Conservation (phyloP, 64 coral and sea anemone species). For the Pachyseris speciosa region DNA sequence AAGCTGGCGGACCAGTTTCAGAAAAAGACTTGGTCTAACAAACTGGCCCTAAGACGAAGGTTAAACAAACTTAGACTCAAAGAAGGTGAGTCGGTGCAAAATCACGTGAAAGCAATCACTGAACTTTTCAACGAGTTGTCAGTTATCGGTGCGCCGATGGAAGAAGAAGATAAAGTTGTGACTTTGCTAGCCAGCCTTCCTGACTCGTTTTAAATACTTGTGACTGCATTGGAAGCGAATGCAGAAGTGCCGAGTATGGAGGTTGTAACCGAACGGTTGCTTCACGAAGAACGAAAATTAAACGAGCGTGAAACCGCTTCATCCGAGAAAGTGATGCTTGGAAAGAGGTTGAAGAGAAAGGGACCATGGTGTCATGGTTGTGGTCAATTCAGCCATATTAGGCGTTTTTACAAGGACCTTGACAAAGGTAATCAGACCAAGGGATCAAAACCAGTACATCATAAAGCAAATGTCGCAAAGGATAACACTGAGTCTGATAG, state of each 20-base stretch:
- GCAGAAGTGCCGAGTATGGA: constrained; percentile 59
- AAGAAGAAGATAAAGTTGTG: constrained; percentile 77
- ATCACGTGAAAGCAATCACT: constrained; percentile 49
- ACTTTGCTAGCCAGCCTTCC: constrained; percentile 61
- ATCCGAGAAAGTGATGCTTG: too few species aligned
- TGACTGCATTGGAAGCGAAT: constrained; percentile 78
- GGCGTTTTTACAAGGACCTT: too few species aligned
- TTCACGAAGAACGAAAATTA: too few species aligned
- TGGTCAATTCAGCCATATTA: too few species aligned
- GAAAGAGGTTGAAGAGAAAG: too few species aligned
- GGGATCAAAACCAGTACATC: too few species aligned
- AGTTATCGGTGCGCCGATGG: constrained; percentile 49
- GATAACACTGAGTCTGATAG: too few species aligned
- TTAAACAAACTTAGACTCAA: constrained; percentile 48
- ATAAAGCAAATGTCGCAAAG: too few species aligned
- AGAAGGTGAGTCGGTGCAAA: constrained; percentile 19
- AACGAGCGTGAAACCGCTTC: too few species aligned
- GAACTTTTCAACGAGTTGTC: constrained; percentile 65
- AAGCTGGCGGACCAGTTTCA: constrained; percentile 60
- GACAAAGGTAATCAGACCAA: too few species aligned
- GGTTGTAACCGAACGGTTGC: constrained; percentile 56
- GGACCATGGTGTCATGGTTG: too few species aligned
- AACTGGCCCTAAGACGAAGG: constrained; percentile 47
- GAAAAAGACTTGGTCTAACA: constrained; percentile 65
- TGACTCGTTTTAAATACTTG: constrained; percentile 61